A percentile compares a stretch with the other conserved stretches of the same genome.
phyloP scores from a whole-genome alignment of 2,888 invertebrate species.

The Empis livida region DNA sequence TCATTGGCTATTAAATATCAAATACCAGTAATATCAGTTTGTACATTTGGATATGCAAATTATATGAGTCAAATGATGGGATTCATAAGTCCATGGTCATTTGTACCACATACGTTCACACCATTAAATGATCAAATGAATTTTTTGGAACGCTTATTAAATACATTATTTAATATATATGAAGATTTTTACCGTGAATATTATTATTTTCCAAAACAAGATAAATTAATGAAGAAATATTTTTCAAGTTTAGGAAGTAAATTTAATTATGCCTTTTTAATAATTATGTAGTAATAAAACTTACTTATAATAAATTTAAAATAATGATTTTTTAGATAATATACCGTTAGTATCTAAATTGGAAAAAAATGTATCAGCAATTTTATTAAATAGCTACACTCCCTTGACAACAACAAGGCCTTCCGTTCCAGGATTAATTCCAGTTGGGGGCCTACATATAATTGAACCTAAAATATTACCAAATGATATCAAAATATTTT shows the following conservation, averaged over 20 bases:
- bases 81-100: conserved; percentile 37
- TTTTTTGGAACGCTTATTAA: conserved; percentile 41
- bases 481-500: conserved; percentile 30
- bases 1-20: conserved; percentile 32
- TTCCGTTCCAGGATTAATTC: conserved; percentile 34
- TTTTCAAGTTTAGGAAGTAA: conserved; percentile 24
- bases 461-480: conserved; percentile 29
- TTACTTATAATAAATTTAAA: no score
- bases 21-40: conserved; percentile 32
- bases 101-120: conserved; percentile 37
- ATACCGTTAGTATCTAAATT: conserved; percentile 34
- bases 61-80: conserved; percentile 38
- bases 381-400: conserved; percentile 39
- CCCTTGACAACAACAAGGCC: conserved; percentile 37
- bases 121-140: conserved; percentile 38
- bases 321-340: conserved; percentile 14
- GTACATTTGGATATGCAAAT: conserved; percentile 35
- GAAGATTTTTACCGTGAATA: conserved; percentile 25
- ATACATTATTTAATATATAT: conserved; percentile 32
- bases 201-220: conserved; percentile 31
- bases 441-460: conserved; percentile 44
- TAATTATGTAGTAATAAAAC: background rate
- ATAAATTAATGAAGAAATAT: conserved; percentile 24
- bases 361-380: conserved; percentile 36
- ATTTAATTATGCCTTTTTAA: conserved; percentile 5